phyloP scores from a whole-genome alignment of 2,888 invertebrate genomes.

The Deroplatys truncata region DNA sequence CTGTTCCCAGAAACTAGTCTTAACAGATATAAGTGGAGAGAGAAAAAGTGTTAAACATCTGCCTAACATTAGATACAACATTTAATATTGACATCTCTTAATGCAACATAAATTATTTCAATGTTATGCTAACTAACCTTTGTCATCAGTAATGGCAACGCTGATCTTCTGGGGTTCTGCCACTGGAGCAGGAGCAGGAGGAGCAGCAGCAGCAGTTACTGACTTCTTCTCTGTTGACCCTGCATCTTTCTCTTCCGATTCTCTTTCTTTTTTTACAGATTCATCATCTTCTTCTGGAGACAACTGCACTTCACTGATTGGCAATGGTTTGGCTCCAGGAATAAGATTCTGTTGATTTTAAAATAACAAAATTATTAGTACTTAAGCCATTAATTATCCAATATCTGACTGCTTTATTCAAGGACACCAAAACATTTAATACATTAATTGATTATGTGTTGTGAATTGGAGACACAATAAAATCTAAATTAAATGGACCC shows the following conservation, averaged over 20 bases:
- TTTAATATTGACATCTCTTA: neutral
- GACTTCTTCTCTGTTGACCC: conserved; percentile 35
- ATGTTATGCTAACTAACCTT: conserved; percentile 4
- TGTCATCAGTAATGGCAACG: conserved; percentile 21
- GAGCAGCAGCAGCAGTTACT: neutral
- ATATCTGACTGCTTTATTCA: conserved; percentile 1
- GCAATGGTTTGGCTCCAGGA: conserved; percentile 47
- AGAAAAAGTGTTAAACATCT: no score
- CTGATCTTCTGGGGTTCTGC: conserved; percentile 18
- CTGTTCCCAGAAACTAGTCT: no score
- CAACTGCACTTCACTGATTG: conserved; percentile 45
- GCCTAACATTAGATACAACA: no score
- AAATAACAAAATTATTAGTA: conserved; percentile 6
- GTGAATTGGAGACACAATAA: no score
- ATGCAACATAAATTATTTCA: neutral
- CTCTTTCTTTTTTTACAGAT: conserved; percentile 40
- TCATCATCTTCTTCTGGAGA: conserved; percentile 46
- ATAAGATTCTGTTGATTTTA: conserved; percentile 41
- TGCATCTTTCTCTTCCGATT: conserved; percentile 28
- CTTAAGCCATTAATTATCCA: neutral
- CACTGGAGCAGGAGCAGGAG: neutral
- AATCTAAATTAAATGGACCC: no score
- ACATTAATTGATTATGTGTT: no score
- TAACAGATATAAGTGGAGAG: no score
- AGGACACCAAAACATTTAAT: neutral